Evolutionary conservation across 2,888 invertebrate genomes (phyloP).

Genomic region (Nymphalis c-album): DNA sequence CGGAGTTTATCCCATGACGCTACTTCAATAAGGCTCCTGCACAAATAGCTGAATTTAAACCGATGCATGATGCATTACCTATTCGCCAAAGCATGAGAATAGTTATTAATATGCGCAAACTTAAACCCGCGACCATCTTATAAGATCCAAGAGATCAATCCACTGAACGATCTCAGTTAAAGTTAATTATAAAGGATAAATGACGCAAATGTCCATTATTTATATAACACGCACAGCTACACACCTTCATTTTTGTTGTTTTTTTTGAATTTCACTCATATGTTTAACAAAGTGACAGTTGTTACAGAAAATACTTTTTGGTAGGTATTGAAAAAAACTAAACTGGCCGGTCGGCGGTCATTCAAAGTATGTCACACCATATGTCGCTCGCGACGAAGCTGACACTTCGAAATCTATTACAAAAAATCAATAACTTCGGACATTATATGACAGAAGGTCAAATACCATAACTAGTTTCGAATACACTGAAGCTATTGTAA

Average conservation of each 20-base stretch:
- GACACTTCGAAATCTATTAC: constrained; percentile 59
- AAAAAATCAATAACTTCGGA: constrained; percentile 70
- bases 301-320: constrained; percentile 44
- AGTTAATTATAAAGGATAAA: no score
- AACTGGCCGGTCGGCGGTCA: constrained; percentile 61
- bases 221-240: no score
- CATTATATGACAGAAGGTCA: constrained; percentile 68
- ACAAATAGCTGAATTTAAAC: no score
- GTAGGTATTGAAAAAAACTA: constrained; percentile 49
- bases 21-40: no score
- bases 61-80: no score
- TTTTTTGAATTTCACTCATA: neutral
- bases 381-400: constrained; percentile 57
- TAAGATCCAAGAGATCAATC: no score
- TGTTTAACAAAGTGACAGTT: constrained; percentile 50
- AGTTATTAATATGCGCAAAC: no score
- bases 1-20: no score
- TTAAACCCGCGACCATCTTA: no score
- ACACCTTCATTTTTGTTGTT: neutral
- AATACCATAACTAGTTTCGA: constrained; percentile 72
- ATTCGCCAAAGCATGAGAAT: no score
- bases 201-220: no score
- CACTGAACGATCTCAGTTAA: no score
- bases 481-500: constrained; percentile 71
- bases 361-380: constrained; percentile 70